Conservation (phyloP, 2,797 vertebrate species). For the Yasuhikotakia modesta region DNA sequence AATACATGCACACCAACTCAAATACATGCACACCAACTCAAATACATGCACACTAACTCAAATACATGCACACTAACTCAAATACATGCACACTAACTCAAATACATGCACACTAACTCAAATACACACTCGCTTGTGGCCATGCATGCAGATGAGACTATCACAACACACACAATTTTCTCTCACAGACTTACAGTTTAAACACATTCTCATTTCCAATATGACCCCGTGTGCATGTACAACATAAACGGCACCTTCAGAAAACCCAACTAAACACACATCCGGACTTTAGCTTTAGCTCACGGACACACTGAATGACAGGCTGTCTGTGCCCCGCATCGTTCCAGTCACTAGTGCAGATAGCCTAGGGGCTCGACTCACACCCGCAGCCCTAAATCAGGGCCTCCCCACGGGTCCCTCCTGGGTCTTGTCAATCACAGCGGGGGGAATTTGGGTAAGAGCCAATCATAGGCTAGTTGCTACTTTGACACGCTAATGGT, state of each 20-base stretch:
- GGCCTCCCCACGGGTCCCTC: constrained; percentile 7
- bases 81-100: too few relatives aligned
- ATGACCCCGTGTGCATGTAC: too few relatives aligned
- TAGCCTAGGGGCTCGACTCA: constrained; percentile 34
- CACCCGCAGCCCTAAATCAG: constrained; percentile 39
- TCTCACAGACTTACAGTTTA: too few relatives aligned
- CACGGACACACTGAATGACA: constrained; percentile 34
- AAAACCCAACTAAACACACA: constrained; percentile 64
- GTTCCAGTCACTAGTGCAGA: constrained; percentile 56
- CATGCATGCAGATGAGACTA: neutral
- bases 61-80: too few relatives aligned
- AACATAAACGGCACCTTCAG: constrained; percentile 48
- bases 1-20: constrained; percentile 24
- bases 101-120: too few relatives aligned
- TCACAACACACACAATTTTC: constrained; percentile 15
- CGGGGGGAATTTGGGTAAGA: constrained; percentile 39
- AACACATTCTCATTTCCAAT: constrained; percentile 5
- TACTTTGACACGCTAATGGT: constrained; percentile 45
- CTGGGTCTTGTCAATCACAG: constrained; percentile 44
- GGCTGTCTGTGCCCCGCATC: constrained; percentile 26
- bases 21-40: constrained; percentile 25
- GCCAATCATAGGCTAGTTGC: constrained; percentile 20
- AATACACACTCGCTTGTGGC: constrained; percentile 3
- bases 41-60: constrained; percentile 25
- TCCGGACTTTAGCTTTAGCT: constrained; percentile 57